Evolutionary conservation across 1,140 invertebrate genomes (phyloP), one percentile per base, ranked within the genome.

Genomic region (Drusus annulatus): DNA sequence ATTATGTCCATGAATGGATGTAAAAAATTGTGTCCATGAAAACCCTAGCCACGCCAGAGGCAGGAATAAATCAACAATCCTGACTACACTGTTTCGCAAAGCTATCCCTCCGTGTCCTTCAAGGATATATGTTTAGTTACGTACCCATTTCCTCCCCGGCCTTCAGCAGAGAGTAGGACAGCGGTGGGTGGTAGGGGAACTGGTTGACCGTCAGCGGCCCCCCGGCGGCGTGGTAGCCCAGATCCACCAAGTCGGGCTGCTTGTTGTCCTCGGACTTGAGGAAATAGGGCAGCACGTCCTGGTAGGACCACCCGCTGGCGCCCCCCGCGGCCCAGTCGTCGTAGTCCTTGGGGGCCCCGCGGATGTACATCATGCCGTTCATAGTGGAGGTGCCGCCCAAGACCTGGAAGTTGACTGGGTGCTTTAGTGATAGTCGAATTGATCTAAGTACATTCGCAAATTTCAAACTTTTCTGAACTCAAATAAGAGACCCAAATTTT

Each of bases 301-400:
- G 92, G 87, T 96, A 99, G 19, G 94, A 93, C 98, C 98, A 99
- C 25, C 96, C 96, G 2, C 92, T 90, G 84, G 96, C 97, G 1
- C 98, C 98, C 63, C 94, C 89, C 5, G 90, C 91, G 7, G 95
- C 95, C 98, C 98, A 99, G 63, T 93, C 90, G 85, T 99, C 96
- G 87, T 95, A 99, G 87, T 99, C 98, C 83, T 93, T 93, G 10
- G 94, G 92, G 84, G 97, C 95, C 2, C 98, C 98, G 65, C 98
- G 91, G 78, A 98, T 97, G 87, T 99, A 99, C 89, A 97, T 97
- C 97, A 99, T 99, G 1, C 97, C 97, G 87, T 99, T 99, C 88
- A 99, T 93, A 0, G 97, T 96, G 28, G 96, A 97, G 0, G 96
- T 98, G 1, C 98, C 98, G 19, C 97, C 97, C 2, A 97, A 86